A percentile compares a stretch with the other conserved stretches of the same genome.
phyloP scores from a whole-genome alignment of 1,140 invertebrate genomes.

The Odontomachus brunneus region DNA sequence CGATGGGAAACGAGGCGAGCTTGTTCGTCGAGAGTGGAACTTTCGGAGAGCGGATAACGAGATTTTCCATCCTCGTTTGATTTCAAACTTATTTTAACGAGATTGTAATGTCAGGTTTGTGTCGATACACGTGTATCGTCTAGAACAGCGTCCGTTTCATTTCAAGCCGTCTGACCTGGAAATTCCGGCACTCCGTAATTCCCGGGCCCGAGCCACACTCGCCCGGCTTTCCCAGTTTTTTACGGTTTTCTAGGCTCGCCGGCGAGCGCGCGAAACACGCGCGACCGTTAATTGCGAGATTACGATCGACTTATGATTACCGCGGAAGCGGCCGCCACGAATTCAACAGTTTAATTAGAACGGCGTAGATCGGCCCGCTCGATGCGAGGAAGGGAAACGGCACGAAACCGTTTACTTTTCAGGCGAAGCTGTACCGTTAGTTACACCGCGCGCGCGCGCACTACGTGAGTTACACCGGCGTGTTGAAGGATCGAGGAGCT shows the following conservation, averaged over 20 bases:
- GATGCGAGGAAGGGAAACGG: constrained; percentile 17
- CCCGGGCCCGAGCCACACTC: not conserved
- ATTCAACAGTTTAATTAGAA: constrained; percentile 50
- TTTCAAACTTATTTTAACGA: no score
- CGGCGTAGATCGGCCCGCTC: not conserved
- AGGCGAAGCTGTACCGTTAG: constrained; percentile 46
- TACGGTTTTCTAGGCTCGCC: not conserved
- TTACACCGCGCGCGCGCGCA: no score
- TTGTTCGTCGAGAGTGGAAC: no score
- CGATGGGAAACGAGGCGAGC: no score
- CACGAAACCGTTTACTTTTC: constrained; percentile 26
- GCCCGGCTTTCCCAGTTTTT: not conserved
- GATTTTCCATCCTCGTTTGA: no score
- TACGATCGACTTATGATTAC: constrained; percentile 61
- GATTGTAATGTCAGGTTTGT: no score
- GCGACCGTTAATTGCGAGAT: constrained; percentile 45
- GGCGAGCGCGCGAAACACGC: not conserved
- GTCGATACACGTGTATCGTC: not conserved
- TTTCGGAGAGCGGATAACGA: no score
- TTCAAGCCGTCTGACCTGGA: not conserved
- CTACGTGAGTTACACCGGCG: constrained; percentile 30
- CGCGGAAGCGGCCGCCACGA: constrained; percentile 30
- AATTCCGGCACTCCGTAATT: not conserved
- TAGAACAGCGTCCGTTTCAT: not conserved
- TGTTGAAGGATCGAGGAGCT: constrained; percentile 25